phyloP scores from a whole-genome alignment of 2,113 vertebrate genomes.

The Turnix velox region DNA sequence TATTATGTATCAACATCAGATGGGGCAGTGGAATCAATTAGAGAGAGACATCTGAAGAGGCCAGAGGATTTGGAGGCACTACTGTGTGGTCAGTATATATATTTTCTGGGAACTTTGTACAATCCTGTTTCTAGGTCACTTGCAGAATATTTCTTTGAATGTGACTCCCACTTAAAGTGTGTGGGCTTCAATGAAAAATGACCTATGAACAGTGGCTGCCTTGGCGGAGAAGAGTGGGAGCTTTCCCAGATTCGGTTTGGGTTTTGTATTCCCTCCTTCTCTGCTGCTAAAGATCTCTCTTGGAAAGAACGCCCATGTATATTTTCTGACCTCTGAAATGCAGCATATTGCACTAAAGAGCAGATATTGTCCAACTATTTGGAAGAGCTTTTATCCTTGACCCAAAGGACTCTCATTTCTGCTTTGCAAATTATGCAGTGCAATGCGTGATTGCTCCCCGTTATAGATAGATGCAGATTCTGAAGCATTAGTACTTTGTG shows the following conservation, averaged over 20 bases:
- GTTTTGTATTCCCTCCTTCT: neutral
- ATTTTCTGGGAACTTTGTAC: neutral
- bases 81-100: neutral
- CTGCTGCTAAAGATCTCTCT: neutral
- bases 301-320: neutral
- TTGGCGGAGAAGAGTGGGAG: neutral
- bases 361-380: neutral
- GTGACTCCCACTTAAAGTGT: neutral
- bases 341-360: conserved; percentile 45
- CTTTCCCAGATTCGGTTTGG: neutral
- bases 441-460: neutral
- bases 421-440: neutral
- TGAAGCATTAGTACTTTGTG: neutral
- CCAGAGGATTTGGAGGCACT: neutral
- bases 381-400: neutral
- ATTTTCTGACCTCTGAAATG: conserved; percentile 35
- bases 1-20: neutral
- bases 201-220: neutral
- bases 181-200: neutral
- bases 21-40: neutral
- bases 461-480: neutral
- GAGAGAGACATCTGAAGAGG: neutral
- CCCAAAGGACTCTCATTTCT: neutral
- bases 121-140: neutral
- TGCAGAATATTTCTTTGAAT: neutral